Conservation (phyloP, 1,140 invertebrate species). For the Drosophila prosaltans region DNA sequence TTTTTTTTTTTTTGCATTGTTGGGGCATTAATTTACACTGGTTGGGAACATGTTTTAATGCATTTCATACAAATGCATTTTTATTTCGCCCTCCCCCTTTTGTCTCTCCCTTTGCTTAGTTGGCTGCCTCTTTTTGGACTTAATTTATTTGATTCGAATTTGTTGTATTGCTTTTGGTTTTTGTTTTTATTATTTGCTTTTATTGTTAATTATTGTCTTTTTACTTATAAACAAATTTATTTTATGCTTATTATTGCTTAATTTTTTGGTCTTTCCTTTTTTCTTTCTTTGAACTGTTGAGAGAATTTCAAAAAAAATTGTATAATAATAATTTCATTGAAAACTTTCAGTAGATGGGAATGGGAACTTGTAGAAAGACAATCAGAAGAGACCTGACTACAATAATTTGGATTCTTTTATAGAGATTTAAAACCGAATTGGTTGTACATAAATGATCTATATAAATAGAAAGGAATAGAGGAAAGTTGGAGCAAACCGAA, state of each 20-base stretch:
- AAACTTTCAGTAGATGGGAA: background rate
- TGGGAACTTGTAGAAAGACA: background rate
- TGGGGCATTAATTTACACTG: constrained; percentile 19
- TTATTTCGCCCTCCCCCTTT: background rate
- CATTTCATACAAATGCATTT: constrained; percentile 26
- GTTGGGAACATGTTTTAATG: constrained; percentile 25
- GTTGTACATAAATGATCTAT: too few relatives aligned
- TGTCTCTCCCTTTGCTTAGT: background rate
- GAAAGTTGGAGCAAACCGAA: too few relatives aligned
- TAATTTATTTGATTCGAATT: constrained; percentile 25
- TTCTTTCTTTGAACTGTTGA: background rate
- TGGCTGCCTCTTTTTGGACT: background rate
- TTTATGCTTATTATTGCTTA: constrained; percentile 18
- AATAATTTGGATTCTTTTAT: background rate
- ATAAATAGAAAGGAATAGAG: too few relatives aligned
- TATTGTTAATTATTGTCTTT: constrained; percentile 20
- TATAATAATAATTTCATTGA: constrained; percentile 1
- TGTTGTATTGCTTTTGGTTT: constrained; percentile 20
- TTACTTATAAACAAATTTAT: constrained; percentile 26
- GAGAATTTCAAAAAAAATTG: background rate
- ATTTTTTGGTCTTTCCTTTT: background rate
- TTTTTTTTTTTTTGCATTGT: constrained; percentile 11
- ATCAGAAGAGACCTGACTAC: background rate
- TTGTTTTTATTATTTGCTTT: background rate
- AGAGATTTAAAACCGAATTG: too few relatives aligned